Evolutionary conservation across 2,113 vertebrate species (phyloP), one percentile per base, ranked within the genome.

Genomic region (Megaleporinus macrocephalus): DNA sequence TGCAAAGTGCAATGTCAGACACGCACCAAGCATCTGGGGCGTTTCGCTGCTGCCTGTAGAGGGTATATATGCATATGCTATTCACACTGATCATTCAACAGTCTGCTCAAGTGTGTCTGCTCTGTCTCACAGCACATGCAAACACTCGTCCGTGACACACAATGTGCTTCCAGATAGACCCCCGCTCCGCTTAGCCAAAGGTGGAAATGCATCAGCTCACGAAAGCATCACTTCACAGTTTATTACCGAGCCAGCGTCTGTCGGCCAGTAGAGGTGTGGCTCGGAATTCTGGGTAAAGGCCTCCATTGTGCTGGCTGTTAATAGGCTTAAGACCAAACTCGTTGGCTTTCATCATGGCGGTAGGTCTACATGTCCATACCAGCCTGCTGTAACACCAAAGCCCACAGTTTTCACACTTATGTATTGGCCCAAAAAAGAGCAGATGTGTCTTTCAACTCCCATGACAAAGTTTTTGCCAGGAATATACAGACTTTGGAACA

Each of bases 391-490:
- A 62, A 85, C 57, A 85, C 73, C 77, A 68, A 33, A 74, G 63
- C 68, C 80, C 73, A 61, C 73, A 80, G 70, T 85, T 83, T 86
- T 83, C 73, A 78, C 79, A 87, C 79, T 65, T 83, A 80, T 73
- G 72, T 76, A 82, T 70, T 72, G 30, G 73, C 47, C 11, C 11
- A 74, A 82, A 78, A 86, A 63, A 41, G 44, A 80, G 78, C 74
- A 80, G 84, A 83, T 72, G 62, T 79, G 78, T 71, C 76, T 85
- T 87, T 87, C 76, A 86, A 85, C 76, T 80, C 70, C 78, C 70
- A 77, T 81, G 76, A 87, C 57, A 84, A 87, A 87, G 86, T 85
- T 81, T 76, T 83, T 73, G 44, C 71, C 81, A 84, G 75, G 80
- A 85, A 86, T 47, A 81, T 66, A 85, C 41, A 79, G 79, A 84